A percentile compares a stretch with the other conserved stretches of the same genome.
Conservation (phyloP, 1,140 invertebrate species). For the Scylla paramamosain region DNA sequence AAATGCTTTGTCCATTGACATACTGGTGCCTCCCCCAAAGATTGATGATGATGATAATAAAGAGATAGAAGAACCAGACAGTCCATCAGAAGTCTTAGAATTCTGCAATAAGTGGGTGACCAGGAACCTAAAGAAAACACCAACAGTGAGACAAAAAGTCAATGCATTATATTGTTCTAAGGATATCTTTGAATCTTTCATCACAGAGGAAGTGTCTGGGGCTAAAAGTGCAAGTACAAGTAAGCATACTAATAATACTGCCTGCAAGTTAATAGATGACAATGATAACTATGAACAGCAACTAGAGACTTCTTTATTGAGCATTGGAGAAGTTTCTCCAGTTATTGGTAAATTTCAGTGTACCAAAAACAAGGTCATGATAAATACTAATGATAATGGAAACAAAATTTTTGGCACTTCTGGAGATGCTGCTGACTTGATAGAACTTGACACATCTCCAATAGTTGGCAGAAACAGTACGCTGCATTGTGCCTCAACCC, state of each 20-base stretch:
- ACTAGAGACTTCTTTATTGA: neutral
- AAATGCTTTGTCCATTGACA: neutral
- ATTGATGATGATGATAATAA: neutral
- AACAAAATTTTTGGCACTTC: neutral
- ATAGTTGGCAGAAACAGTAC: neutral
- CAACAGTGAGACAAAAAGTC: neutral
- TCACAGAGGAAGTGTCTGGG: neutral
- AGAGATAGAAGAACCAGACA: constrained; percentile 41
- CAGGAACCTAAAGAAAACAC: neutral
- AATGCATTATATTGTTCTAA: neutral
- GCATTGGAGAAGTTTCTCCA: neutral
- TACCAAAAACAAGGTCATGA: neutral
- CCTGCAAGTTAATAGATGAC: neutral
- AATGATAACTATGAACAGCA: neutral
- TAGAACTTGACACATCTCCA: neutral
- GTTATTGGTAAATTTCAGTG: neutral
- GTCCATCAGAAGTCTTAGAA: constrained; percentile 56
- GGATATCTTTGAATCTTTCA: neutral
- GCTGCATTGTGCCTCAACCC: constrained; percentile 43
- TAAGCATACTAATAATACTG: neutral
- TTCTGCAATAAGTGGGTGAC: constrained; percentile 39
- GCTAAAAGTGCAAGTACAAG: neutral
- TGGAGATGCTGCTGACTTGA: neutral
- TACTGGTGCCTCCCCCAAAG: neutral
- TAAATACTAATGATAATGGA: neutral